Base-by-base conservation (phyloP, 2,113 vertebrate genomes). In the Microcebus jonahi region DNA sequence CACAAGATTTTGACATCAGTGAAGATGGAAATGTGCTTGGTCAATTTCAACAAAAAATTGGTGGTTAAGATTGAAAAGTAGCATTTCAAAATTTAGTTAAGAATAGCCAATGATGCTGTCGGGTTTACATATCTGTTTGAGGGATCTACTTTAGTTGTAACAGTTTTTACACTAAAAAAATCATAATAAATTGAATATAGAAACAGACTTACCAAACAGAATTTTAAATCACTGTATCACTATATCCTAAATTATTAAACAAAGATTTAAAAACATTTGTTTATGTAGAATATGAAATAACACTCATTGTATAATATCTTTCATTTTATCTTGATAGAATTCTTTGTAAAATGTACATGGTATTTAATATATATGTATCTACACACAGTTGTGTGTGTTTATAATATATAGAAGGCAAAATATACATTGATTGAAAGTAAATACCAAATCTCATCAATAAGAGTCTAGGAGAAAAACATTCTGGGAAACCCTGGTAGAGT, bases 111-210 rank as follows among this genome's bases (percentile, higher is more conserved):
- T 1, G 4, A n/a, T 34, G 12, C 3, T 34, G 27, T 45, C 73
- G 9, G 29, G 45, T 76, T 75, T 95, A 7, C 34, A 5, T 53
- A 21, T 57, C 23, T 79, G 7, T 87, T 55, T 86, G 63, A 15
- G 11, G 6, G 5, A 14, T 68, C n/a, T 79, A 10, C n/a, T 94
- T 91, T 48, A 50, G 57, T 29, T 73, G 4, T 53, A 92, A 85
- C 8, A 34, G 20, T 81, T 90, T 93, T 84, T 53, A 73, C 77
- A 80, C 23, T 65, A 45, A 94, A 91, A 91, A 91, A 88, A n/a
- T 71, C 12, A 77, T 80, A 61, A 68, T 70, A 90, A 57, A 76
- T 48, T 76, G 57, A 81, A 42, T 88, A 0, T 79, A 59, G 79
- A 86, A 88, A 34, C 13, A n/a, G 18, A 82, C 48, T 84, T n/a